These are phyloP conservation scores for Lepidurus apus DNA, from an alignment of 1,140 invertebrate genomes.

Conservation along the genomic window DNA sequence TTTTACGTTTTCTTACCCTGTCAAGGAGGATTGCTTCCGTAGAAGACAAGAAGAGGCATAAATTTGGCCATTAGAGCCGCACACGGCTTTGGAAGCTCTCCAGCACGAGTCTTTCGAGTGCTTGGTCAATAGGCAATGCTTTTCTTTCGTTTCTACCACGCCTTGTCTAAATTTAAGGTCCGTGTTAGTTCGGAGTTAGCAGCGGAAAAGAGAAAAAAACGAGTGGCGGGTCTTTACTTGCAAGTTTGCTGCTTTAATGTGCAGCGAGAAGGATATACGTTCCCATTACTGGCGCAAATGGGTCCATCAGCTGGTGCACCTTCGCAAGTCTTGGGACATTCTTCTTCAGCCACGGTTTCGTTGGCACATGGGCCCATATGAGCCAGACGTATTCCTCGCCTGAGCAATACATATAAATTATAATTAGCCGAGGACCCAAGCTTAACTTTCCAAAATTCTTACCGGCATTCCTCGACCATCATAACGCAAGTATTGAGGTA, in stretches of 20 bases:
- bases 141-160: constrained; percentile 69
- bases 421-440: constrained; percentile 7
- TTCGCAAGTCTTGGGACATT: constrained; percentile 78
- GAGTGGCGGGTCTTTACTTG: constrained; percentile 54
- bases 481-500: constrained; percentile 34
- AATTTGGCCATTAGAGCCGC: constrained; percentile 82
- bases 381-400: constrained; percentile 61
- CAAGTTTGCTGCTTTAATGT: constrained; percentile 86
- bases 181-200: not conserved
- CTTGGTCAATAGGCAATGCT: constrained; percentile 83
- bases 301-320: constrained; percentile 76
- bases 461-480: constrained; percentile 36
- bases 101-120: constrained; percentile 85
- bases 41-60: constrained; percentile 61
- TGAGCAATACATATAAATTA: constrained; percentile 38
- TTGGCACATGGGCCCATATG: constrained; percentile 82
- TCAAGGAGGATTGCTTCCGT: constrained; percentile 5
- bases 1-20: constrained; percentile 22
- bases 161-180: constrained; percentile 45
- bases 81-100: constrained; percentile 80
- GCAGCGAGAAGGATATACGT: constrained; percentile 88
- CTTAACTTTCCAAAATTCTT: not conserved
- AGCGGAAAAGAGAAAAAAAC: constrained; percentile 28
- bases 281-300: constrained; percentile 77
- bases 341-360: constrained; percentile 70